Percentiles rank a stretch among this genome's conserved stretches.
These are phyloP conservation scores for Tautogolabrus adspersus DNA, from an alignment of 2,113 vertebrate genomes.

Conservation along the genomic window DNA sequence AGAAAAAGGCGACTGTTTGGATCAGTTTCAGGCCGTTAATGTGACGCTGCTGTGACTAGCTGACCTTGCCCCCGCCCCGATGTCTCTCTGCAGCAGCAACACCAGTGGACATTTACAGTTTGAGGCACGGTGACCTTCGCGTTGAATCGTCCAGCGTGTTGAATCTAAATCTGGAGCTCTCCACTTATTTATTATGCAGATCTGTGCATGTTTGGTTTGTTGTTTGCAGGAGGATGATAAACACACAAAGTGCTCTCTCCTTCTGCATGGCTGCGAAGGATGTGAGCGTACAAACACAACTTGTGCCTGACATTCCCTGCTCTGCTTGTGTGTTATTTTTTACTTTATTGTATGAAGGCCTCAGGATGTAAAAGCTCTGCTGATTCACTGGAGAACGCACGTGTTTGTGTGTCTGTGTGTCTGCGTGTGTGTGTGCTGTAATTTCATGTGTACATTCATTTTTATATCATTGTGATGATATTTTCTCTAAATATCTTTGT, in stretches of 20 bases:
- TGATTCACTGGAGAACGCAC: slow-evolving; percentile 43
- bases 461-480: slow-evolving; percentile 1
- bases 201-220: neutral
- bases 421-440: neutral
- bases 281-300: slow-evolving; percentile 49
- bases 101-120: slow-evolving; percentile 54
- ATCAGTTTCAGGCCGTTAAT: slow-evolving; percentile 59
- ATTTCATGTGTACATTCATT: neutral
- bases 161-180: slow-evolving; percentile 5
- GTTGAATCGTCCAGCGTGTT: neutral
- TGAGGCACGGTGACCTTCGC: slow-evolving; percentile 60
- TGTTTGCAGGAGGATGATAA: neutral
- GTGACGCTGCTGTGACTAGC: slow-evolving; percentile 53
- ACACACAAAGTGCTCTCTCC: slow-evolving; percentile 14
- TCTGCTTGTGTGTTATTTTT: slow-evolving; percentile 37
- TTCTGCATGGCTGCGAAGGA: slow-evolving; percentile 29
- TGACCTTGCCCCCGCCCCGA: slow-evolving; percentile 61
- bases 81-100: slow-evolving; percentile 19
- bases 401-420: slow-evolving; percentile 1
- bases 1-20: slow-evolving; percentile 24
- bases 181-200: neutral
- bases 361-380: slow-evolving; percentile 37
- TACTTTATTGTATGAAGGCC: slow-evolving; percentile 53
- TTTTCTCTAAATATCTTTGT: neutral
- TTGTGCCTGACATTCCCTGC: slow-evolving; percentile 40